Percentiles rank a stretch among this genome's conserved stretches.
These are phyloP conservation scores for Albula goreensis DNA, from an alignment of 2,113 vertebrate genomes.

Conservation along the genomic window DNA sequence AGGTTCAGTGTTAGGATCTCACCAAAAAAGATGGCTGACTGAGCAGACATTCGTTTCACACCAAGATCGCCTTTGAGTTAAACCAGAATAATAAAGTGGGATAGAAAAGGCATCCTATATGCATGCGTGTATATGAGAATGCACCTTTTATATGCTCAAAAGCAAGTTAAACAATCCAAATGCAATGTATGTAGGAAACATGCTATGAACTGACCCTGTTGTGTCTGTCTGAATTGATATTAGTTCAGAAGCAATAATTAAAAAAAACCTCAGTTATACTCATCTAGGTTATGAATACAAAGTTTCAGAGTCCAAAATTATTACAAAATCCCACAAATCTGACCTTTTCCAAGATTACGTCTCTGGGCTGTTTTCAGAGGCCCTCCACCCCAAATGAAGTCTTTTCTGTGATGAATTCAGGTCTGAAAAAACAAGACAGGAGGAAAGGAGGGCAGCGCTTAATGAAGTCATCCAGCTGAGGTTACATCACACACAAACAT, in stretches of 20 bases:
- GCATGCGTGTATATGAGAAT: neutral
- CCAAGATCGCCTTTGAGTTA: neutral
- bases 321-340: no score
- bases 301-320: no score
- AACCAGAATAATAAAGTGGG: slow-evolving; percentile 12
- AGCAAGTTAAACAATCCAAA: neutral
- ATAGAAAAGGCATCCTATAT: slow-evolving; percentile 5
- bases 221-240: no score
- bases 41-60: neutral
- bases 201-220: neutral
- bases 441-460: neutral
- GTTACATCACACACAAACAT: neutral
- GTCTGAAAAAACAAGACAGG: neutral
- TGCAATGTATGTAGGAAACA: neutral
- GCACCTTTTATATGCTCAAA: neutral
- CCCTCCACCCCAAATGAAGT: neutral
- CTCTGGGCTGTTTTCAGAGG: no score
- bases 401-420: neutral
- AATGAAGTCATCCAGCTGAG: neutral
- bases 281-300: no score
- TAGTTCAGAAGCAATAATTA: no score
- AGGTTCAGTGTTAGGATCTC: neutral
- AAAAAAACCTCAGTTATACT: no score
- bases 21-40: neutral
- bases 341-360: no score